Percentiles rank a stretch among this genome's conserved stretches.
These are phyloP conservation scores for Leptobrachium leishanense DNA, from an alignment of 2,113 vertebrate genomes.

Conservation along the genomic window DNA sequence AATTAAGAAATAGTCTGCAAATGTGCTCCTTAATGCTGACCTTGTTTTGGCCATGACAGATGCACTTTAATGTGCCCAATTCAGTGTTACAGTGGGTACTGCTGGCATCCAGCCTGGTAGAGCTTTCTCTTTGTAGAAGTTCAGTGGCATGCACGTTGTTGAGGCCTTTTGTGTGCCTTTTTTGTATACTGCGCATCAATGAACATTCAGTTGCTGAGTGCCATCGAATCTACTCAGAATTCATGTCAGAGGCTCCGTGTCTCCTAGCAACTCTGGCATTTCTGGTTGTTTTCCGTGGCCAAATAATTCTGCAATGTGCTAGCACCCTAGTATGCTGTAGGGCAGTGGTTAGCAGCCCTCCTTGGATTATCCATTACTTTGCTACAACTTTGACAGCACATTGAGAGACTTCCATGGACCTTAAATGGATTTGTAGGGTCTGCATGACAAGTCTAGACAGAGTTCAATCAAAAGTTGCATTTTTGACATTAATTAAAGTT, in stretches of 20 bases:
- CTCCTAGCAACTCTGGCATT: slow-evolving; percentile 67
- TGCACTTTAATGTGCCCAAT: not conserved
- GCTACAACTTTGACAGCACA: not conserved
- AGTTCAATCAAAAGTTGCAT: no score
- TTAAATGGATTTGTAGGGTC: no score
- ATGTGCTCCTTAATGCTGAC: no score
- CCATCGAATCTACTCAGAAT: slow-evolving; percentile 61
- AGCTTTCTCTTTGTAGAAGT: slow-evolving; percentile 33
- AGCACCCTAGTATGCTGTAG: slow-evolving; percentile 46
- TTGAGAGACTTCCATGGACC: not conserved
- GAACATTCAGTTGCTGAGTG: slow-evolving; percentile 52
- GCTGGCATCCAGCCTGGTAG: slow-evolving; percentile 8
- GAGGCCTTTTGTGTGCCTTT: not conserved
- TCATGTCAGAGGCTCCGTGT: slow-evolving; percentile 68
- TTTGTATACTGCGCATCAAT: slow-evolving; percentile 23
- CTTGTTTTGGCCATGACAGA: no score
- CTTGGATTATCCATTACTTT: not conserved
- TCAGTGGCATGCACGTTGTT: slow-evolving; percentile 36
- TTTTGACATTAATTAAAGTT: no score
- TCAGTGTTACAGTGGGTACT: not conserved
- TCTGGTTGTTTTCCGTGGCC: slow-evolving; percentile 56
- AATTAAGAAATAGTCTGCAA: no score
- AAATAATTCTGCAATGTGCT: slow-evolving; percentile 19
- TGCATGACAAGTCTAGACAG: no score
- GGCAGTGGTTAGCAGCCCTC: not conserved